phyloP scores from a whole-genome alignment of 2,113 vertebrate genomes.

The Tonatia bakeri region DNA sequence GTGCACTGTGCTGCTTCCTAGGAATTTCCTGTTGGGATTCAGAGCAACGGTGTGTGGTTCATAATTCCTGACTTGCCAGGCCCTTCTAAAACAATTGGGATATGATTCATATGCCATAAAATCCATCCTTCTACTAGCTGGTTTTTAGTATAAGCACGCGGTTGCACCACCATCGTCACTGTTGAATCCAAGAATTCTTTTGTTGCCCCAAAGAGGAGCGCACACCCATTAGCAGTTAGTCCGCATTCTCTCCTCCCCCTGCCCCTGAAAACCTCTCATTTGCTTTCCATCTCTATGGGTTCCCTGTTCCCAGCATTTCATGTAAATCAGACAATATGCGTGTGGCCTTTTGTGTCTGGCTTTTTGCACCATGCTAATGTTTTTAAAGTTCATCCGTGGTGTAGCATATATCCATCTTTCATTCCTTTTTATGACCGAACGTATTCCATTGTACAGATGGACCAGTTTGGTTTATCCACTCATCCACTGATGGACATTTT shows the following conservation, averaged over 20 bases:
- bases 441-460: not conserved
- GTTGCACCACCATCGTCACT: not conserved
- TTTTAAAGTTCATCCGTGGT: not conserved
- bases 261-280: not conserved
- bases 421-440: not conserved
- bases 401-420: not conserved
- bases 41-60: not conserved
- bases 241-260: not conserved
- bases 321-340: not conserved
- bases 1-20: not conserved
- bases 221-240: not conserved
- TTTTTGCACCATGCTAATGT: not conserved
- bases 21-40: not conserved
- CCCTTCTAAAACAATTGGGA: not conserved
- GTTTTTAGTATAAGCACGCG: not conserved
- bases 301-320: not conserved
- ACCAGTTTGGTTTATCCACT: not conserved
- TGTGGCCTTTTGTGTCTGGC: not conserved
- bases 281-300: not conserved
- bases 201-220: not conserved
- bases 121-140: not conserved
- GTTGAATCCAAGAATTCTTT: not conserved
- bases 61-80: not conserved
- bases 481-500: not conserved
- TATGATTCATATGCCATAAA: not conserved